Conservation (phyloP, 2,888 invertebrate genomes). For the Coenonympha arcania region DNA sequence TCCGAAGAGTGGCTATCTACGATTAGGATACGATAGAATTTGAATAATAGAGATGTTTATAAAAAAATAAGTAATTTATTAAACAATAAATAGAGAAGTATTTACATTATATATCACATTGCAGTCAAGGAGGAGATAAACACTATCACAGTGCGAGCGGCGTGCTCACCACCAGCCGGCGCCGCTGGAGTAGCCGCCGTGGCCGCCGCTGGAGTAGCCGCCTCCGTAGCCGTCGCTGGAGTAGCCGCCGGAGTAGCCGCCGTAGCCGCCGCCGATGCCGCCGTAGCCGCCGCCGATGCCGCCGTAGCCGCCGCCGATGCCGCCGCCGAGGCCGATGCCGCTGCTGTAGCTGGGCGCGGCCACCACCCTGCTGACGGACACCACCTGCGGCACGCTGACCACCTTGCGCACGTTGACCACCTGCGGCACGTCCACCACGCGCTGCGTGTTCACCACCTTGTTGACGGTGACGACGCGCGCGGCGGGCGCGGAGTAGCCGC, state of each 20-base stretch:
- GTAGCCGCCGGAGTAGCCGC: slow-evolving; percentile 7
- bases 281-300: neutral
- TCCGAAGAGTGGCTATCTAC: no score
- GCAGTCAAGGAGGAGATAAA: neutral
- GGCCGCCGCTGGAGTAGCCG: slow-evolving; percentile 15
- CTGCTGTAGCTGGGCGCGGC: slow-evolving; percentile 31
- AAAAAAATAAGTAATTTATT: neutral
- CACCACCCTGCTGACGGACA: slow-evolving; percentile 49
- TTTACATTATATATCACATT: neutral
- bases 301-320: slow-evolving; percentile 27
- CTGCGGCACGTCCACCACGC: slow-evolving; percentile 40
- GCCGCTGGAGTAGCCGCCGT: slow-evolving; percentile 4
- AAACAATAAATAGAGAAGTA: neutral
- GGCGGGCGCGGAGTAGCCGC: slow-evolving; percentile 27
- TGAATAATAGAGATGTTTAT: neutral
- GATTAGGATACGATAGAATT: neutral
- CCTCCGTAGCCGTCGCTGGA: neutral
- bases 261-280: slow-evolving; percentile 26
- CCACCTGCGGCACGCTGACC: slow-evolving; percentile 46
- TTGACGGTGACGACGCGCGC: slow-evolving; percentile 38
- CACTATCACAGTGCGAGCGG: neutral
- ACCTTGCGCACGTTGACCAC: slow-evolving; percentile 43
- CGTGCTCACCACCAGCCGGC: slow-evolving; percentile 7
- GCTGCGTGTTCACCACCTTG: slow-evolving; percentile 41
- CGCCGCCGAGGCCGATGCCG: neutral